These are phyloP conservation scores for Holothuria leucospilota DNA, from an alignment of 53 echinoderm and acorn worm species.

Conservation along the genomic window DNA sequence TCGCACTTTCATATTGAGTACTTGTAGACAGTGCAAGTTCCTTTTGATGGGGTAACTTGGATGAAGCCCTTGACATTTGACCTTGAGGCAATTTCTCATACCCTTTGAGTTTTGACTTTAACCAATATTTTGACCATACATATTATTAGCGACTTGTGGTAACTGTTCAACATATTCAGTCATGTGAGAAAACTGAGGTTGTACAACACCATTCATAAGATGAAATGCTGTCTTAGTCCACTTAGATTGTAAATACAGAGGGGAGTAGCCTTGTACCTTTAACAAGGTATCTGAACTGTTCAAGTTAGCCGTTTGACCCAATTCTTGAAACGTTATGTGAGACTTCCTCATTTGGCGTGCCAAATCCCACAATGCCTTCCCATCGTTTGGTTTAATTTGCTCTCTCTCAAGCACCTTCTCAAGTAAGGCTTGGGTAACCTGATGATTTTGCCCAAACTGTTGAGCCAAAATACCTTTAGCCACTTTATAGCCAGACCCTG, in stretches of 20 bases:
- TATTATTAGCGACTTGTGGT: conserved; percentile 38
- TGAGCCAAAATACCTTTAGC: conserved; percentile 45
- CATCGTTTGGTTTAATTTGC: conserved; percentile 56
- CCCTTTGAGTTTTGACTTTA: too few species aligned
- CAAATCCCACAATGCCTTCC: conserved; percentile 47
- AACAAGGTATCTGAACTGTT: background rate
- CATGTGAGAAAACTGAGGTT: conserved; percentile 40
- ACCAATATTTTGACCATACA: conserved; percentile 5
- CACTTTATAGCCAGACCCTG: conserved; percentile 17
- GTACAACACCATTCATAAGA: background rate
- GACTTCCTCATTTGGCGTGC: conserved; percentile 62
- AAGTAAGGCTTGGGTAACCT: conserved; percentile 5
- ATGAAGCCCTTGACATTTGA: too few species aligned
- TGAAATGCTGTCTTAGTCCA: conserved; percentile 1
- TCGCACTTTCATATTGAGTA: too few species aligned
- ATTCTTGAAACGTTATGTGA: conserved; percentile 22
- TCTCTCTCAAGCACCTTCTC: background rate
- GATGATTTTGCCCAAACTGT: conserved; percentile 61
- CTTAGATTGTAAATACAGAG: background rate
- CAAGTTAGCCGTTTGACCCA: conserved; percentile 31
- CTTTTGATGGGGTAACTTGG: too few species aligned
- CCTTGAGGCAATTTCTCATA: too few species aligned
- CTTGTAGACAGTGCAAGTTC: too few species aligned
- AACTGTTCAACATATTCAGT: conserved; percentile 40
- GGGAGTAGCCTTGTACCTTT: background rate